A percentile compares a stretch with the other conserved stretches of the same genome.
Conservation (phyloP, 2,797 vertebrate species). For the Tachyglossus aculeatus region DNA sequence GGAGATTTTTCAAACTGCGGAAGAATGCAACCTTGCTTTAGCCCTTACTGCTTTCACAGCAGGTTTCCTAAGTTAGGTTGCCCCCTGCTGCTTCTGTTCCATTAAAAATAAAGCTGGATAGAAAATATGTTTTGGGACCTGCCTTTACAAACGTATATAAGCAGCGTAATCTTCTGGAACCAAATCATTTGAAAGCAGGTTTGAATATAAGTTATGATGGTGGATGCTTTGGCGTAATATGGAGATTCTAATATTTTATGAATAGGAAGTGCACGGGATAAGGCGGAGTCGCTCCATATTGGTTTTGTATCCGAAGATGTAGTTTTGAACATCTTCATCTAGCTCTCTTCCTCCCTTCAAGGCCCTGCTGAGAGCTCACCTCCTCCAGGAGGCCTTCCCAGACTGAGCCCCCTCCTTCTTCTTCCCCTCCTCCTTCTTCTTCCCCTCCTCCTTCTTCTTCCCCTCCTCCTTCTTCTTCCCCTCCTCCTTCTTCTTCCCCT, state of each 20-base stretch:
- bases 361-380: too few relatives aligned
- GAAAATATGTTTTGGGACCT: slow-evolving; percentile 44
- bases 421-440: too few relatives aligned
- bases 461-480: too few relatives aligned
- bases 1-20: slow-evolving; percentile 9
- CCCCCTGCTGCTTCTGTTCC: slow-evolving; percentile 69
- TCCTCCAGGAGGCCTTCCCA: too few relatives aligned
- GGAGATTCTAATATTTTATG: neutral
- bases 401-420: too few relatives aligned
- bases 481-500: too few relatives aligned
- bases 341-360: too few relatives aligned
- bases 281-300: neutral
- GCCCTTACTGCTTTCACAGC: slow-evolving; percentile 21
- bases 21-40: slow-evolving; percentile 34
- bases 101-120: slow-evolving; percentile 59
- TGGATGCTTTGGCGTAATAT: neutral
- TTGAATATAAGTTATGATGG: neutral
- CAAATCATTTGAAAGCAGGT: neutral
- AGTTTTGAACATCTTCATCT: too few relatives aligned
- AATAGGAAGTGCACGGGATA: neutral
- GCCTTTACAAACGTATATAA: neutral
- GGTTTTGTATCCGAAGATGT: too few relatives aligned
- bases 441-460: too few relatives aligned
- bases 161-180: neutral
- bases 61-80: slow-evolving; percentile 66